phyloP scores from a whole-genome alignment of 2,797 vertebrate genomes.

The Acridotheres tristis region DNA sequence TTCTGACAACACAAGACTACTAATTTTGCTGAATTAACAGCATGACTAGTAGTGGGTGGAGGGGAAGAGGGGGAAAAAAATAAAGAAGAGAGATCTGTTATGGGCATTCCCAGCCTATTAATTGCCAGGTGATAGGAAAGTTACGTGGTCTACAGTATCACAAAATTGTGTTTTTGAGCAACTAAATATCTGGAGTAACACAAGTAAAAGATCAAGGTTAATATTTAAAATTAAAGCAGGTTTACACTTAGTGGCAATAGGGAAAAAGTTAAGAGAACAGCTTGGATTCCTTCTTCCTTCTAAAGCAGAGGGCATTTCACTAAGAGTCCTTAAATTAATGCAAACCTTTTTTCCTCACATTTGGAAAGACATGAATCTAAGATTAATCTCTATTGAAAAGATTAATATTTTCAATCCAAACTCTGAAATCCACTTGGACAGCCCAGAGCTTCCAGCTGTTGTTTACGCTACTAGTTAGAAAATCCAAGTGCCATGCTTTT shows the following conservation, averaged over 20 bases:
- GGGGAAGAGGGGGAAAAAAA: neutral
- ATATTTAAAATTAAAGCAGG: neutral
- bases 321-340: neutral
- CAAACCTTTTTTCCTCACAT: neutral
- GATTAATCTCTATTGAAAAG: slow-evolving; percentile 41
- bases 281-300: neutral
- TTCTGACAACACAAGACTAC: slow-evolving; percentile 57
- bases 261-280: neutral
- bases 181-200: neutral
- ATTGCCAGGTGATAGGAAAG: neutral
- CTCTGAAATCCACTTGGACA: slow-evolving; percentile 47
- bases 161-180: neutral
- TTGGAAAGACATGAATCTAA: slow-evolving; percentile 16
- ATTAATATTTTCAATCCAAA: slow-evolving; percentile 68
- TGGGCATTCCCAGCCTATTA: neutral
- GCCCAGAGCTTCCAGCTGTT: slow-evolving; percentile 49
- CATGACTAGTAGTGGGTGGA: slow-evolving; percentile 3
- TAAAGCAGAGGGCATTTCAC: neutral
- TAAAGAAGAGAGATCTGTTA: neutral
- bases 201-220: neutral
- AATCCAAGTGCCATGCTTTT: slow-evolving; percentile 54
- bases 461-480: slow-evolving; percentile 65
- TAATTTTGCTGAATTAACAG: slow-evolving; percentile 69
- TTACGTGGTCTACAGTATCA: neutral
- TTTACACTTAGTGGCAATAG: neutral